A percentile compares a stretch with the other conserved stretches of the same genome.
These are phyloP conservation scores for Phortica magna DNA, from an alignment of 2,888 invertebrate genomes.

Conservation along the genomic window DNA sequence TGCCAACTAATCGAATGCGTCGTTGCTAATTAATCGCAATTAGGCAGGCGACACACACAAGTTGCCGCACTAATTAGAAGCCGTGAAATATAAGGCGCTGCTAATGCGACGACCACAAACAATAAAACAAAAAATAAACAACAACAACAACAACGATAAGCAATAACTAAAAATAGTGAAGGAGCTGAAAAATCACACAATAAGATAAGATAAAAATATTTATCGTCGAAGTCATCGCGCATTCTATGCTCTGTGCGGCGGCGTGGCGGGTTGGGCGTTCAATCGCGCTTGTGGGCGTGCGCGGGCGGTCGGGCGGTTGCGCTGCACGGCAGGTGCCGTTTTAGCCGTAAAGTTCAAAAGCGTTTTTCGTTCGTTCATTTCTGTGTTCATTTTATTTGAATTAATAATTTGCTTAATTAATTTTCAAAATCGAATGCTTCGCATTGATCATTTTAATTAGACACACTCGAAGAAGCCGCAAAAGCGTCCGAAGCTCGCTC, in stretches of 20 bases:
- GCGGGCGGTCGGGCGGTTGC: background rate
- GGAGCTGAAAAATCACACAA: background rate
- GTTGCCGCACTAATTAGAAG: slow-evolving; percentile 57
- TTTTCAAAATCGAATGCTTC: slow-evolving; percentile 51
- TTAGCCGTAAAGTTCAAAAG: background rate
- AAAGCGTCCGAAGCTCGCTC: background rate
- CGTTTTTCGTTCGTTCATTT: background rate
- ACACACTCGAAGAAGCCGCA: slow-evolving; percentile 24
- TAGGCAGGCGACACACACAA: slow-evolving; percentile 49
- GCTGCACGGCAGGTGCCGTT: slow-evolving; percentile 15
- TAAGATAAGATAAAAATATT: slow-evolving; percentile 29
- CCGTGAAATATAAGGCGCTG: slow-evolving; percentile 53
- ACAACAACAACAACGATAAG: background rate
- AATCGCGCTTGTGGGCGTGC: background rate
- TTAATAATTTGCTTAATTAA: slow-evolving; percentile 53
- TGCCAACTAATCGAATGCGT: slow-evolving; percentile 27
- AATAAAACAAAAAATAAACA: too few species aligned
- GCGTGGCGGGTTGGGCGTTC: background rate
- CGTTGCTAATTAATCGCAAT: slow-evolving; percentile 51
- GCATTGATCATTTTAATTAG: slow-evolving; percentile 65
- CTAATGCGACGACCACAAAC: background rate
- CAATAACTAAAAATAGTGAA: background rate
- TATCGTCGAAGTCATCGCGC: slow-evolving; percentile 51
- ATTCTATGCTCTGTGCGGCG: slow-evolving; percentile 15
- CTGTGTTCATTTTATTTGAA: slow-evolving; percentile 41